Evolutionary conservation across 2,888 invertebrate species (phyloP).

Genomic region (Cordylochernes scorpioides): DNA sequence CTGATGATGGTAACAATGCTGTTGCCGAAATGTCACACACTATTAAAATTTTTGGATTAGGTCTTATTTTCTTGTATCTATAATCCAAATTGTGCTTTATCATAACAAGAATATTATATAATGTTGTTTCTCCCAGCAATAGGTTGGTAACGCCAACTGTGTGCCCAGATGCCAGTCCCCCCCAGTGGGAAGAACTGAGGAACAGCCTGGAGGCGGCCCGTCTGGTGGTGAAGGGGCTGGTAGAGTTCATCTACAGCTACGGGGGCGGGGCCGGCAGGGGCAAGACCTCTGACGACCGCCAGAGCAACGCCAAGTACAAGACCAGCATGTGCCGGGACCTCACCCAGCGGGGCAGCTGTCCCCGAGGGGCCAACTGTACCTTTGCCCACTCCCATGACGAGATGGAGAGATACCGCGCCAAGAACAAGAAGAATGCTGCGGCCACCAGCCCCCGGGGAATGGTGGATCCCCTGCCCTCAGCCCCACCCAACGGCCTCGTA

Average conservation of each 20-base stretch:
- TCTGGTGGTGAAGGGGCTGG: conserved; percentile 42
- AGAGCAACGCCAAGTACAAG: conserved; percentile 45
- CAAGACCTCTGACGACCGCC: conserved; percentile 18
- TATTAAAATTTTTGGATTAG: too few species aligned
- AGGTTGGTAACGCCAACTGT: too few species aligned
- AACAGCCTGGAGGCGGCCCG: conserved; percentile 20
- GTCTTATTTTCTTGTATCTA: too few species aligned
- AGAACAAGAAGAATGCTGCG: conserved; percentile 5
- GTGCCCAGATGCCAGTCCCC: conserved; percentile 18
- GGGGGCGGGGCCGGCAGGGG: too few species aligned
- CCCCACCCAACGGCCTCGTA: too few species aligned
- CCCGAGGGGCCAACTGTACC: conserved; percentile 57
- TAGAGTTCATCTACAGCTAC: conserved; percentile 46
- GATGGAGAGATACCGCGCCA: conserved; percentile 37
- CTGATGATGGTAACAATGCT: too few species aligned
- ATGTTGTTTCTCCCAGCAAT: too few species aligned
- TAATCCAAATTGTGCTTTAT: not conserved
- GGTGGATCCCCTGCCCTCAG: too few species aligned
- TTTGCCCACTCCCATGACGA: conserved; percentile 80
- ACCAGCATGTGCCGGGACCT: conserved; percentile 70
- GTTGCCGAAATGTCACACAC: too few species aligned
- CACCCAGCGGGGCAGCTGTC: conserved; percentile 48
- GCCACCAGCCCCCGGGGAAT: too few species aligned
- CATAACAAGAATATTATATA: not conserved
- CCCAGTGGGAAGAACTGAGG: conserved; percentile 22